Evolutionary conservation across 2,113 vertebrate species (phyloP), one percentile per base, ranked within the genome.

Genomic region (Arizona elegans): DNA sequence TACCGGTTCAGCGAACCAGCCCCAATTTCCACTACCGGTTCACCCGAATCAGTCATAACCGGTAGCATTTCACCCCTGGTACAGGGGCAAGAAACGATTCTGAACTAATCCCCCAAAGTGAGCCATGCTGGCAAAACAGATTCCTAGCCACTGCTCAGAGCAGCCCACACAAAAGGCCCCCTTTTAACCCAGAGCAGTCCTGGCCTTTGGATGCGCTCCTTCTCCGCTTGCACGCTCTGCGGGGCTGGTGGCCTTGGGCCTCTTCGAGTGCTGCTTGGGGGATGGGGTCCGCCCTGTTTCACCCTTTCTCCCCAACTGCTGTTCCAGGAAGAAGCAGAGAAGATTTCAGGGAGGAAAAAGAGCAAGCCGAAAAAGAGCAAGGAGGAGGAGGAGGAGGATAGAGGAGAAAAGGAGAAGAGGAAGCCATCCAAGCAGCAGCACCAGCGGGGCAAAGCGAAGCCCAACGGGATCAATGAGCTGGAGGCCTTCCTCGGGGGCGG

Each of bases 401-500:
- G 96, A 88, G 98, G 99, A n/a, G 96, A 96, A 8, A 95, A 96
- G 90, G 98, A 98, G 5, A 98, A 98, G 47, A 98, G 97, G 93
- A 98, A 97, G 95, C 98, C 98, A 92, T 97, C 98, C 52, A 81
- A 21, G 70, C 70, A 81, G 70, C 65, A n/a, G n/a, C 65, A 75
- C 13, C 70, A 38, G 33, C 96, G 97, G 1, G 96, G 97, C 94
- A 95, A 95, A 92, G 98, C 98, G 96, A 98, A 98, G 94, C 96
- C 96, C 0, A 98, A 95, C 0, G 97, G 98, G 0, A 96, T 98
- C 53, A 98, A 98, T 7, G 99, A 99, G 96, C 97, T 99, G 96
- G 99, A 99, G 96, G 98, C 98, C 94, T 99, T 99, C 94, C 97
- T 99, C 93, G 98, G 98, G 1, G 98, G 98, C 5, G 95, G 96